A percentile compares a stretch with the other conserved stretches of the same genome.
Conservation (phyloP, 92 coral and sea anemone genomes). For the Parazoanthus swiftii region DNA sequence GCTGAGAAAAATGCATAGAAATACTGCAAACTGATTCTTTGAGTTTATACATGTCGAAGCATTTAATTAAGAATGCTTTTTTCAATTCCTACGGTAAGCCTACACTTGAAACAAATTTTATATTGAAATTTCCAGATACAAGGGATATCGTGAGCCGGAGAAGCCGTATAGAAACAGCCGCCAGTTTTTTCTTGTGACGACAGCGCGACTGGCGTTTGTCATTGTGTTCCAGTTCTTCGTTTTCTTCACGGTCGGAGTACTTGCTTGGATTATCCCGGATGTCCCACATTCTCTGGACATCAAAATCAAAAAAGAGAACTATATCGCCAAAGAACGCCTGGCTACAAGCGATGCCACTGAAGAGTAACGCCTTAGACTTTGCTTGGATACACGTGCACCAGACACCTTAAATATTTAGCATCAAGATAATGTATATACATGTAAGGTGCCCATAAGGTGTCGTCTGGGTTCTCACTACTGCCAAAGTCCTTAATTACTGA, state of each 20-base stretch:
- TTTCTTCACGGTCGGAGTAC: conserved; percentile 75
- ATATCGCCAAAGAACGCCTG: conserved; percentile 81
- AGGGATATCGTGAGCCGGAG: conserved; percentile 78
- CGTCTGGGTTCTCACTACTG: too few relatives aligned
- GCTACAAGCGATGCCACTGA: conserved; percentile 69
- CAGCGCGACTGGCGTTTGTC: conserved; percentile 85
- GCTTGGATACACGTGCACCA: too few relatives aligned
- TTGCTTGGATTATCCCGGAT: conserved; percentile 94
- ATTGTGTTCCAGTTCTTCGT: conserved; percentile 90
- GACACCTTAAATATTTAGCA: too few relatives aligned
- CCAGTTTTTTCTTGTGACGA: conserved; percentile 79
- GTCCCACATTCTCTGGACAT: conserved; percentile 85
- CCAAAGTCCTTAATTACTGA: too few relatives aligned
- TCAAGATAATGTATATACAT: too few relatives aligned
- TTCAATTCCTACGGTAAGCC: too few relatives aligned
- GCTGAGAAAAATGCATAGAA: too few relatives aligned
- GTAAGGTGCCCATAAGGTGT: too few relatives aligned
- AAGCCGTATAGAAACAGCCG: conserved; percentile 80
- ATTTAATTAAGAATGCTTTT: too few relatives aligned
- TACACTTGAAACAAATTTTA: not conserved
- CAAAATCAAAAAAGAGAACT: conserved; percentile 83
- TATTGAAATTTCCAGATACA: conserved; percentile 59
- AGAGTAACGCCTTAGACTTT: not conserved
- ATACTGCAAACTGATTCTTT: too few relatives aligned
- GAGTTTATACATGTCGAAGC: too few relatives aligned